Evolutionary conservation across 2,797 vertebrate species (phyloP).

Genomic region (Cuniculus paca): DNA sequence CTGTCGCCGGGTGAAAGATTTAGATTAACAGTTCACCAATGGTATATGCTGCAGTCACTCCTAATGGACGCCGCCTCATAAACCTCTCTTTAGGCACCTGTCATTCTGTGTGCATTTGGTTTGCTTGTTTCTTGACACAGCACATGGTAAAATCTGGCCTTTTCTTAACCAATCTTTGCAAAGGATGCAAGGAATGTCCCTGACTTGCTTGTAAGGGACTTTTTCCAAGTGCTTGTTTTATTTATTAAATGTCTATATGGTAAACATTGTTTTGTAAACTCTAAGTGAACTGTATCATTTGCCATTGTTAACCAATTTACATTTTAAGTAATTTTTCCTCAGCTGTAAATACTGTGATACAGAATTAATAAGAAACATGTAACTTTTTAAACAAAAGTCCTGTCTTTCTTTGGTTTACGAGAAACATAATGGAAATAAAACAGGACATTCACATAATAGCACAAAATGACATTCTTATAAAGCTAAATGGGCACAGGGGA

Average conservation of each 20-base stretch:
- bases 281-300: constrained; percentile 73
- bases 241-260: constrained; percentile 83
- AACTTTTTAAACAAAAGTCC: constrained; percentile 82
- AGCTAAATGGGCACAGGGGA: constrained; percentile 76
- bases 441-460: constrained; percentile 73
- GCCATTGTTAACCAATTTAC: constrained; percentile 76
- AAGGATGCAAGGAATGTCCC: constrained; percentile 63
- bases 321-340: constrained; percentile 78
- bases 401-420: constrained; percentile 79
- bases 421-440: constrained; percentile 65
- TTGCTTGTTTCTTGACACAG: constrained; percentile 76
- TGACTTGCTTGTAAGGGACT: constrained; percentile 84
- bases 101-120: background rate
- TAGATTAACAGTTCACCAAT: constrained; percentile 72
- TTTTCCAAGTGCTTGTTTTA: constrained; percentile 83
- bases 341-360: constrained; percentile 81
- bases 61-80: background rate
- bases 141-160: constrained; percentile 76
- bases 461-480: constrained; percentile 79
- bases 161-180: constrained; percentile 82
- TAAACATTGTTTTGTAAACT: constrained; percentile 81
- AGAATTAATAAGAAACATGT: constrained; percentile 78
- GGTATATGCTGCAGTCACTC: background rate
- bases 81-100: constrained; percentile 30
- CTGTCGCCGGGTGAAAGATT: constrained; percentile 93